A percentile compares a stretch with the other conserved stretches of the same genome.
phyloP scores from a whole-genome alignment of 2,113 vertebrate species.

The Hirundichthys speculiger region DNA sequence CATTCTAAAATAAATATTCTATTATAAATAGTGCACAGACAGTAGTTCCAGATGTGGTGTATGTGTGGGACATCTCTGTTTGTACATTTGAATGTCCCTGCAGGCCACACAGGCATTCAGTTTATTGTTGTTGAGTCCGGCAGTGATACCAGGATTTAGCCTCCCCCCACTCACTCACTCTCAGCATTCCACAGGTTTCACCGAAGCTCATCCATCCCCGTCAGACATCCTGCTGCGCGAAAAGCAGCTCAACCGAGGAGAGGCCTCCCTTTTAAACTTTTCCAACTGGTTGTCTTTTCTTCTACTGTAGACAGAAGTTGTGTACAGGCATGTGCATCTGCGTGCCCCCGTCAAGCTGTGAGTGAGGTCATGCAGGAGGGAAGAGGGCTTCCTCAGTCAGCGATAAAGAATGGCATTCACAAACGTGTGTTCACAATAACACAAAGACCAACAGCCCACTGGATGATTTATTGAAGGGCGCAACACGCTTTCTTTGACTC shows the following conservation, averaged over 20 bases:
- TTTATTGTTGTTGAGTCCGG: slow-evolving; percentile 36
- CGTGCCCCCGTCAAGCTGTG: slow-evolving; percentile 37
- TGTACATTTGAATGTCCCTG: slow-evolving; percentile 6
- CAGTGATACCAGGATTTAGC: slow-evolving; percentile 18
- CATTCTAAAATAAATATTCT: too few relatives aligned
- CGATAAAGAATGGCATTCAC: slow-evolving; percentile 48
- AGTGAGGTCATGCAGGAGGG: slow-evolving; percentile 49
- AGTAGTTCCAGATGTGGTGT: too few relatives aligned
- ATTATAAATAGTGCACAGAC: too few relatives aligned
- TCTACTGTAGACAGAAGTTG: slow-evolving; percentile 7
- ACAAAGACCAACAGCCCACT: slow-evolving; percentile 21
- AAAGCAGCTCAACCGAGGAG: slow-evolving; percentile 28
- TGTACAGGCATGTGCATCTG: slow-evolving; percentile 13
- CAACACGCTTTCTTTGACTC: background rate
- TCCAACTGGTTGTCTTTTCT: slow-evolving; percentile 61
- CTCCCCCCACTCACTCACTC: slow-evolving; percentile 7
- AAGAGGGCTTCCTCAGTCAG: slow-evolving; percentile 41
- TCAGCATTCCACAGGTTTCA: slow-evolving; percentile 56
- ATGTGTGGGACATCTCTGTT: background rate
- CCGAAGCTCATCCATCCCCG: slow-evolving; percentile 57
- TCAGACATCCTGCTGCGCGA: slow-evolving; percentile 54
- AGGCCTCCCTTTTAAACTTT: slow-evolving; percentile 56
- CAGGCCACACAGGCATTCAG: slow-evolving; percentile 6
- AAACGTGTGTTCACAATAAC: slow-evolving; percentile 1
- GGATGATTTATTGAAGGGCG: slow-evolving; percentile 17